Conservation (phyloP, 1,140 invertebrate species). For the Battus philenor region DNA sequence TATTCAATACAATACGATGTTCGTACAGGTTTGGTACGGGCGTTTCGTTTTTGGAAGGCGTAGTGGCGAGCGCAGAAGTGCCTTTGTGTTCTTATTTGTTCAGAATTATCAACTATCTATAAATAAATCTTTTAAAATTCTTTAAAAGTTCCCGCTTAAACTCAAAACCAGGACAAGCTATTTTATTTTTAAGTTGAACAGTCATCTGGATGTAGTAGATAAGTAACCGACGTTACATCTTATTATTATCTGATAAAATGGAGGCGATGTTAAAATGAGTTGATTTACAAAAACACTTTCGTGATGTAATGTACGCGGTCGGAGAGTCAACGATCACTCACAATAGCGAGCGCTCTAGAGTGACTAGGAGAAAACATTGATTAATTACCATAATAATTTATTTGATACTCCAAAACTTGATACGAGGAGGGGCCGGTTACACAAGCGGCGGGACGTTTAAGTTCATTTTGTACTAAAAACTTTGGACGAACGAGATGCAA, state of each 20-base stretch:
- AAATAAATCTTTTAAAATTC: too few species aligned
- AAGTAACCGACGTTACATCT: constrained; percentile 9
- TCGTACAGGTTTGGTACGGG: constrained; percentile 26
- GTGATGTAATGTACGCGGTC: constrained; percentile 14
- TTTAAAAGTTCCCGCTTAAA: too few species aligned
- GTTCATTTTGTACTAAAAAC: constrained; percentile 64
- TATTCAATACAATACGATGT: constrained; percentile 53
- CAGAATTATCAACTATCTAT: too few species aligned
- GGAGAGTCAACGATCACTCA: constrained; percentile 69
- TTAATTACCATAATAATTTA: constrained; percentile 77
- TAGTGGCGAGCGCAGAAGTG: constrained; percentile 33
- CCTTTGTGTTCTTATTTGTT: constrained; percentile 4
- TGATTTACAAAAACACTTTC: constrained; percentile 45
- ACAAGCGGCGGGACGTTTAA: constrained; percentile 49
- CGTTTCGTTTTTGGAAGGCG: constrained; percentile 24
- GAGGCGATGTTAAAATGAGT: constrained; percentile 39
- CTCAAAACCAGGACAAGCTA: constrained; percentile 1
- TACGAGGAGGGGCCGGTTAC: constrained; percentile 64
- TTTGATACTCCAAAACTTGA: constrained; percentile 75
- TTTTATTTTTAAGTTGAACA: too few species aligned
- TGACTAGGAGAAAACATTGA: constrained; percentile 75
- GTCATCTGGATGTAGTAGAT: constrained; percentile 3
- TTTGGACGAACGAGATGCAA: constrained; percentile 36
- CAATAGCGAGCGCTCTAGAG: constrained; percentile 58
- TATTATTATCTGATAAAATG: constrained; percentile 52